These are phyloP conservation scores for Noctuana brunneofusca DNA, from an alignment of 2,888 invertebrate species.

Conservation along the genomic window DNA sequence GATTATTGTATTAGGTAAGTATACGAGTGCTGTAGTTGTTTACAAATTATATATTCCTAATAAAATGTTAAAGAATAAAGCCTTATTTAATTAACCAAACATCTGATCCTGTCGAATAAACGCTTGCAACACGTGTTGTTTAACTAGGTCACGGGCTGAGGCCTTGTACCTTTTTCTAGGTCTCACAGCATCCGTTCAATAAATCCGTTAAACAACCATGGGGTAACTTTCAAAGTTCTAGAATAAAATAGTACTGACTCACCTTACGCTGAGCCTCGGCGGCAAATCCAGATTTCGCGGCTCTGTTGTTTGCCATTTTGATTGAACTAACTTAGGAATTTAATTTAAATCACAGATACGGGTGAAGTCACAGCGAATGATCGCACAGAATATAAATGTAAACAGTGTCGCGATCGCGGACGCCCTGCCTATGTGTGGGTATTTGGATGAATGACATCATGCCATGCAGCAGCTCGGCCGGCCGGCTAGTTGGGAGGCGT, in stretches of 20 bases:
- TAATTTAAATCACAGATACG: slow-evolving; percentile 76
- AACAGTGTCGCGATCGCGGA: slow-evolving; percentile 67
- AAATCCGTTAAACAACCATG: slow-evolving; percentile 46
- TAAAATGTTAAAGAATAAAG: background rate
- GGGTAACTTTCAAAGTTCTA: background rate
- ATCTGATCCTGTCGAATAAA: slow-evolving; percentile 11
- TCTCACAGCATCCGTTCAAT: slow-evolving; percentile 70
- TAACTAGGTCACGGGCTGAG: slow-evolving; percentile 73
- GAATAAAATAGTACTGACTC: slow-evolving; percentile 54
- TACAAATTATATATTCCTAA: background rate
- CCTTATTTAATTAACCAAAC: slow-evolving; percentile 2
- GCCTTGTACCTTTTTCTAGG: slow-evolving; percentile 70
- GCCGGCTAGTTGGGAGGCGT: slow-evolving; percentile 48
- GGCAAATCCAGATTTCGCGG: slow-evolving; percentile 96
- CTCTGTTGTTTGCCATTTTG: slow-evolving; percentile 91
- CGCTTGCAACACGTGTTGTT: slow-evolving; percentile 41
- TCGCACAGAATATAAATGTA: slow-evolving; percentile 57
- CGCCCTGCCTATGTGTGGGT: slow-evolving; percentile 70
- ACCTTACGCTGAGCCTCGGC: slow-evolving; percentile 98
- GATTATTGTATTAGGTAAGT: no score
- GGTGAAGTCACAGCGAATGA: slow-evolving; percentile 66
- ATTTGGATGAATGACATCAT: slow-evolving; percentile 81
- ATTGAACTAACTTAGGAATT: slow-evolving; percentile 63
- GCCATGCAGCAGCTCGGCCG: slow-evolving; percentile 48
- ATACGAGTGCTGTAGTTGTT: slow-evolving; percentile 1